phyloP scores from a whole-genome alignment of 2,888 invertebrate genomes.

The Eupithecia vulgata region DNA sequence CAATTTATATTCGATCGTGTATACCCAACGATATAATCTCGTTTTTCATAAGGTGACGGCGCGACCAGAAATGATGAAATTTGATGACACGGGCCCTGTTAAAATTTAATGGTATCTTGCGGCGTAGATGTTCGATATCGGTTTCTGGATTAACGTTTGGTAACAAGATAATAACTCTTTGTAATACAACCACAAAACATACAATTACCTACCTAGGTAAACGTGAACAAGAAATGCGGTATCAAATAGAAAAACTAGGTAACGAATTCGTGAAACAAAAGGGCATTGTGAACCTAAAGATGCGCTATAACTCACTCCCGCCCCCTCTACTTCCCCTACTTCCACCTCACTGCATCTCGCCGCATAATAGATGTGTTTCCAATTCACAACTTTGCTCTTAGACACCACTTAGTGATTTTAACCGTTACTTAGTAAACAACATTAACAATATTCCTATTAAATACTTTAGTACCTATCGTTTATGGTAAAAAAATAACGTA shows the following conservation, averaged over 20 bases:
- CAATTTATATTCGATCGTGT: not conserved
- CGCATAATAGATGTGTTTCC: constrained; percentile 29
- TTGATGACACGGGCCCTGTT: constrained; percentile 30
- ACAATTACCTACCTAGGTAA: too few species aligned
- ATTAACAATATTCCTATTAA: not conserved
- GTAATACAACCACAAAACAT: too few species aligned
- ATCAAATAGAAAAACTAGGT: not conserved
- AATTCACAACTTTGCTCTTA: constrained; percentile 29
- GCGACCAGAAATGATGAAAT: constrained; percentile 33
- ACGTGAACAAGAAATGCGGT: too few species aligned
- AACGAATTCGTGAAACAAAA: constrained; percentile 32
- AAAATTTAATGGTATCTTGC: constrained; percentile 25
- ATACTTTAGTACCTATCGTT: not conserved
- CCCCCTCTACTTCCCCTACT: not conserved
- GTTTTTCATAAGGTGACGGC: constrained; percentile 41
- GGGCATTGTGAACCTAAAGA: constrained; percentile 28
- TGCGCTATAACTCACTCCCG: constrained; percentile 28
- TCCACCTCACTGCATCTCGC: constrained; percentile 16
- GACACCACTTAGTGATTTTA: constrained; percentile 30
- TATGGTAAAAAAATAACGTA: not conserved
- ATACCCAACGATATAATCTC: constrained; percentile 24
- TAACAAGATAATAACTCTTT: not conserved
- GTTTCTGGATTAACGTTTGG: not conserved
- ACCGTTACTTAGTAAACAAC: not conserved
- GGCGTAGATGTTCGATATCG: not conserved